A percentile compares a stretch with the other conserved stretches of the same genome.
These are phyloP conservation scores for Prochilodus magdalenae DNA, from an alignment of 2,113 vertebrate species.

Conservation along the genomic window DNA sequence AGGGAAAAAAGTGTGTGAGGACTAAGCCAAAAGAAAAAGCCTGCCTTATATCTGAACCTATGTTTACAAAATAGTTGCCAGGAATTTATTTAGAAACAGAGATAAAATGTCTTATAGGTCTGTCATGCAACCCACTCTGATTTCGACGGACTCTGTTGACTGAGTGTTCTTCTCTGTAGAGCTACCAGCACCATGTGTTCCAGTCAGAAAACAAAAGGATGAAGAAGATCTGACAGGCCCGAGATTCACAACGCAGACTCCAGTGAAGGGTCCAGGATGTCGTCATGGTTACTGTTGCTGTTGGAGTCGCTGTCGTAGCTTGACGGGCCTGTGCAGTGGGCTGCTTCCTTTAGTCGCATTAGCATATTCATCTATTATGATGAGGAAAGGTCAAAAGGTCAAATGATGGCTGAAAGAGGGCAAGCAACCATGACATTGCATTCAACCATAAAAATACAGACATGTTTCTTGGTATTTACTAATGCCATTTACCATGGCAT, in stretches of 20 bases:
- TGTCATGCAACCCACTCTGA: too few relatives aligned
- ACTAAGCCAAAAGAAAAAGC: too few relatives aligned
- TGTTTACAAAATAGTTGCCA: too few relatives aligned
- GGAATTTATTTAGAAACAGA: too few relatives aligned
- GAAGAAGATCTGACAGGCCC: background rate
- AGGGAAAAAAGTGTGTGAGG: too few relatives aligned
- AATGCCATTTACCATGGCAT: background rate
- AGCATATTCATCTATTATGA: constrained; percentile 88
- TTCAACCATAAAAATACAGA: background rate
- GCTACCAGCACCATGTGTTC: constrained; percentile 15
- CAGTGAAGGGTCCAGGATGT: constrained; percentile 82
- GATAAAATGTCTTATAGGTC: too few relatives aligned
- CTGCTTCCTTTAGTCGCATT: constrained; percentile 88
- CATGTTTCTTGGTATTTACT: background rate
- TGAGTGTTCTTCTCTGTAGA: background rate
- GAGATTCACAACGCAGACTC: constrained; percentile 82
- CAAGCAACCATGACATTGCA: background rate
- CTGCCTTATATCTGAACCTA: too few relatives aligned
- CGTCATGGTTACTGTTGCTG: constrained; percentile 85
- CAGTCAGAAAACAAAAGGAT: background rate
- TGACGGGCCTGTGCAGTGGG: constrained; percentile 86
- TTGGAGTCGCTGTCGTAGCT: constrained; percentile 89
- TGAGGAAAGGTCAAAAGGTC: constrained; percentile 2
- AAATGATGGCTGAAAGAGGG: background rate
- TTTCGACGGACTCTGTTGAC: background rate